Percentiles rank a stretch among this genome's conserved stretches.
phyloP scores from a whole-genome alignment of 2,888 invertebrate species.

The Ernsta delagoae region DNA sequence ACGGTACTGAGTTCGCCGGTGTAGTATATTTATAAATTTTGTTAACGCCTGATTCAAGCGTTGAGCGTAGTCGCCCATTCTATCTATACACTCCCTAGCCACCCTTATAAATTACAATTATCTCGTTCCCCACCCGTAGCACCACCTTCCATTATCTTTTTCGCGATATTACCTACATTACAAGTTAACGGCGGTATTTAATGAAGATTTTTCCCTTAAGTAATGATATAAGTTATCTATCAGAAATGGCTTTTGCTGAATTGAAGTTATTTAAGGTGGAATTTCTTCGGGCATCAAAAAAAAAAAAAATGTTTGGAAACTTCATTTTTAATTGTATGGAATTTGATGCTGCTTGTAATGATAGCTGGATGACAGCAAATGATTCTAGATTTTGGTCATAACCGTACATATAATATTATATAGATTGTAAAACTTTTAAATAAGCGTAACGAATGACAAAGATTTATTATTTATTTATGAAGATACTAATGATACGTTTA shows the following conservation, averaged over 20 bases:
- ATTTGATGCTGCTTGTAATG: too few relatives aligned
- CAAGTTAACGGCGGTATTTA: background rate
- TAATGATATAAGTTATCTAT: background rate
- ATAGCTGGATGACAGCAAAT: too few relatives aligned
- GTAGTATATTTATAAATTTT: conserved; percentile 1
- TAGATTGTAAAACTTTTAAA: too few relatives aligned
- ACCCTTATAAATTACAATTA: conserved; percentile 5
- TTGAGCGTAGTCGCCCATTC: background rate
- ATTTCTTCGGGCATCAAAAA: background rate
- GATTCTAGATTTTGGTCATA: too few relatives aligned
- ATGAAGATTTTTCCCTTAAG: conserved; percentile 6
- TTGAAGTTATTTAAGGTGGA: background rate
- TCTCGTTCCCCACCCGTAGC: background rate
- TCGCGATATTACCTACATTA: background rate
- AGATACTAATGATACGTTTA: too few relatives aligned
- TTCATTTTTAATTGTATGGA: too few relatives aligned
- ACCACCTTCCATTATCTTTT: conserved; percentile 1
- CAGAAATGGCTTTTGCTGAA: background rate
- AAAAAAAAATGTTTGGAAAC: background rate
- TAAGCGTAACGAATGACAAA: too few relatives aligned
- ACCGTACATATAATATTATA: too few relatives aligned
- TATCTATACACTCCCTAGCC: background rate
- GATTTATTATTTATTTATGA: too few relatives aligned
- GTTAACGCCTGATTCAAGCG: background rate
- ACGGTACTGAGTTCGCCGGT: too few relatives aligned